These are phyloP conservation scores for Pheucticus melanocephalus DNA, from an alignment of 2,113 vertebrate genomes.

Conservation along the genomic window DNA sequence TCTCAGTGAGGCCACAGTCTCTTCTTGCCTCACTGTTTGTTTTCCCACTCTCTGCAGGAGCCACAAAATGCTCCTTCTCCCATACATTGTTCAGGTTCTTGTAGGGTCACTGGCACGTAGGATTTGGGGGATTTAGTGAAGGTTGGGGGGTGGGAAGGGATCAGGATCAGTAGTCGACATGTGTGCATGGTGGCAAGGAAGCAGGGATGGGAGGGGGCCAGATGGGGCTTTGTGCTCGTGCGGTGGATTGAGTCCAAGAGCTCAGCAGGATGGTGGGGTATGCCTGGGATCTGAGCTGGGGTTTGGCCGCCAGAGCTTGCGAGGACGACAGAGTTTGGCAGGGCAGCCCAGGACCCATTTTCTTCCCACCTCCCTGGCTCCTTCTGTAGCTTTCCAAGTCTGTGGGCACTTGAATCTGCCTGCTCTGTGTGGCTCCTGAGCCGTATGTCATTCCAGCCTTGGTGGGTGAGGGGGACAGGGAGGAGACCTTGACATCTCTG, in stretches of 20 bases:
- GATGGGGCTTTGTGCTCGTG: constrained; percentile 15
- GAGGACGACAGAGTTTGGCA: background rate
- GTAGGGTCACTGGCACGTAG: background rate
- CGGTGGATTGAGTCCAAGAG: background rate
- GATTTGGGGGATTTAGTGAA: background rate
- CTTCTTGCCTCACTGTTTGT: background rate
- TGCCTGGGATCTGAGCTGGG: background rate
- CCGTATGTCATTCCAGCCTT: background rate
- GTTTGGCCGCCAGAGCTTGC: background rate
- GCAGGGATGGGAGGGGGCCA: background rate
- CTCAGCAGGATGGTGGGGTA: constrained; percentile 24
- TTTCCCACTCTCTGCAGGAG: rapidly evolving
- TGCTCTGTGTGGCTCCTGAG: background rate
- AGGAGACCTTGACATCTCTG: background rate
- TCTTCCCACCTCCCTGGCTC: background rate
- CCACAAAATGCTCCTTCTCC: background rate
- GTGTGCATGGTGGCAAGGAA: background rate
- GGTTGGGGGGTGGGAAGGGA: background rate
- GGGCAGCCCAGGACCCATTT: background rate
- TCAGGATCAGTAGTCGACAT: background rate
- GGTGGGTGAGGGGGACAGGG: background rate
- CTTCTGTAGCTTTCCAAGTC: background rate
- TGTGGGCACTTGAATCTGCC: background rate
- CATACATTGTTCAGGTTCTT: background rate
- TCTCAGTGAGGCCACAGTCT: background rate